Percentiles rank a stretch among this genome's conserved stretches.
Conservation (phyloP, 2,888 invertebrate species). For the Lasiommata megera region DNA sequence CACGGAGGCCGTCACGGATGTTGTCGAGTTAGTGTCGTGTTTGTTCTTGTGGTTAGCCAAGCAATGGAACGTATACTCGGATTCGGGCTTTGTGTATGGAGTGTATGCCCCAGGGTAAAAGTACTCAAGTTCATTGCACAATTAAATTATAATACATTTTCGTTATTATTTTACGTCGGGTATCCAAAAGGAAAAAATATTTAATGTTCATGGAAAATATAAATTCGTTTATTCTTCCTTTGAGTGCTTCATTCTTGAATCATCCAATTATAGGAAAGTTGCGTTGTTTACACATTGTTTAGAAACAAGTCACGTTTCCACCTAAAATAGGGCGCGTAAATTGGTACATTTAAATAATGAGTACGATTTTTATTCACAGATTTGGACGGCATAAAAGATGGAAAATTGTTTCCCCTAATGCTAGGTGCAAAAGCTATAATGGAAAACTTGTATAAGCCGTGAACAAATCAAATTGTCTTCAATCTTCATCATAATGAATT, state of each 20-base stretch:
- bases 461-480: no score
- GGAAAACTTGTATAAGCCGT: no score
- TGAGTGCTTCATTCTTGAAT: conserved; percentile 18
- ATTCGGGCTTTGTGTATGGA: no score
- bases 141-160: background rate
- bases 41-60: no score
- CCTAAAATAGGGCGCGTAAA: conserved; percentile 10
- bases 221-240: conserved; percentile 12
- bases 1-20: no score
- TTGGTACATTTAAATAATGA: conserved; percentile 18
- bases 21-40: no score
- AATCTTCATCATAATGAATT: no score
- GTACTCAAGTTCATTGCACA: background rate
- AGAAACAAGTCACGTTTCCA: conserved; percentile 21
- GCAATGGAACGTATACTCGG: no score
- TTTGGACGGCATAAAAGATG: background rate
- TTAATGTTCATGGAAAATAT: background rate
- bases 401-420: background rate
- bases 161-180: background rate
- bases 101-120: background rate
- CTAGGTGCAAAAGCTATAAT: no score
- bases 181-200: conserved; percentile 6
- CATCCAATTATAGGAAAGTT: conserved; percentile 20
- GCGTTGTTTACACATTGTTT: conserved; percentile 19
- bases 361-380: conserved; percentile 5